These are phyloP conservation scores for Oryzias melastigma DNA, from an alignment of 2,113 vertebrate species.

Conservation along the genomic window DNA sequence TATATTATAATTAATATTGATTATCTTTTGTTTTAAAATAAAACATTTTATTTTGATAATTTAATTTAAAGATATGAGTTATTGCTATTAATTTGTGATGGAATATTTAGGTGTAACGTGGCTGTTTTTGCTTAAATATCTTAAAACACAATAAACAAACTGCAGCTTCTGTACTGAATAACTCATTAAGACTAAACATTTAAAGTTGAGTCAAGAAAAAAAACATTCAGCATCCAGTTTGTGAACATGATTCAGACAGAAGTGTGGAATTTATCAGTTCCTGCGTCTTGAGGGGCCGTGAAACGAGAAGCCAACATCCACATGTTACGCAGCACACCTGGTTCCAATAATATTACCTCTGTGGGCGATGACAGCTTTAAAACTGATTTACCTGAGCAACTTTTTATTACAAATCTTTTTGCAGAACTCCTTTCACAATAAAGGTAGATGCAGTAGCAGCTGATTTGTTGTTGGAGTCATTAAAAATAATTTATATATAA, in stretches of 20 bases:
- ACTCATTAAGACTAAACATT: slow-evolving; percentile 8
- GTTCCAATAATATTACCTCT: slow-evolving; percentile 72
- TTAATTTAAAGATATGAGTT: too few species aligned
- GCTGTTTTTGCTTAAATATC: too few species aligned
- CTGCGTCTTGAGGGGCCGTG: slow-evolving; percentile 48
- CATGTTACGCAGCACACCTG: slow-evolving; percentile 66
- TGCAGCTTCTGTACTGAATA: background rate
- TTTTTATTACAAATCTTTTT: slow-evolving; percentile 73
- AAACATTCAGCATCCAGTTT: slow-evolving; percentile 36
- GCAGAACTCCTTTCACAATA: slow-evolving; percentile 49
- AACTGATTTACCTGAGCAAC: slow-evolving; percentile 72
- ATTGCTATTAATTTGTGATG: too few species aligned
- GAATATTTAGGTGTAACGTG: too few species aligned
- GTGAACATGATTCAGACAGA: slow-evolving; percentile 56
- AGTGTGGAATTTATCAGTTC: slow-evolving; percentile 48
- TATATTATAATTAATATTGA: too few species aligned
- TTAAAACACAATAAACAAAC: too few species aligned
- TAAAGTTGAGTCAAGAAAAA: slow-evolving; percentile 16
- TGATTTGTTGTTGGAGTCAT: slow-evolving; percentile 30
- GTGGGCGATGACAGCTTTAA: slow-evolving; percentile 72
- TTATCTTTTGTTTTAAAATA: too few species aligned
- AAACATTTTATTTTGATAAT: too few species aligned
- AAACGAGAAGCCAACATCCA: slow-evolving; percentile 64
- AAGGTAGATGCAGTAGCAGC: slow-evolving; percentile 62
- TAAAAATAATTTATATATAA: slow-evolving; percentile 1